Base-by-base conservation (phyloP, 2,797 vertebrate genomes). In the Melanotaenia maccullochi region DNA sequence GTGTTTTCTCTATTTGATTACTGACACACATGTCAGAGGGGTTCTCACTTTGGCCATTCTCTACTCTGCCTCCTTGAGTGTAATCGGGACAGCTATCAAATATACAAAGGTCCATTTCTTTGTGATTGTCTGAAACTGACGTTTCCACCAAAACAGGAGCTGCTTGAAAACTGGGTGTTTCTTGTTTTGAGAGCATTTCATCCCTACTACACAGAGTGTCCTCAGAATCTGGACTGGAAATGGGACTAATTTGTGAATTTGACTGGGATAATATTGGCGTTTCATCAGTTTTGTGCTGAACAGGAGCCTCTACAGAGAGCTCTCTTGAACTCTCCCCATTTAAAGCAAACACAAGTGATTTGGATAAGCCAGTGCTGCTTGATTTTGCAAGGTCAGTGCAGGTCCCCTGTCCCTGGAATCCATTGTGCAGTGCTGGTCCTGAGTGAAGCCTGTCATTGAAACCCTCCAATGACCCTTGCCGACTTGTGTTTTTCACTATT, bases 401-500 rank as follows among this genome's bases (percentile, higher is more conserved):
- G 58, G 93, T 68, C 24, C 95, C 95, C 0, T 95, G 87, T 16
- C 86, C 93, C 66, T 93, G 94, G 77, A 97, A 97, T 3, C 97
- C 97, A 61, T 99, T 99, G 82, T 96, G 96, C 8, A 98, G 82
- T n/a, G 94, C 83, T 9, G 94, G 81, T 42, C 91, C 93, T 0
- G 95, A 88, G 68, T 94, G 96, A 83, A 92, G 90, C 30, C 89
- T 89, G 5, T 97, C 96, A 24, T 61, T 51, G 49, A 91, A 87
- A 0, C 86, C 93, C 67, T 99, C 97, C 54, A 96, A 91, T 0
- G 96, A 96, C 64, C 97, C 97, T 87, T 98, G 97, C 13, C 95
- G 95, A 82, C 95, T 97, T 0, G 96, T 98, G 91, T 99, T 99
- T 93, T 99, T 99, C 69, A 98, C 98, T 35, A 99, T 98, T 63